phyloP scores from a whole-genome alignment of 1,140 invertebrate genomes.

The Papilio dardanus region DNA sequence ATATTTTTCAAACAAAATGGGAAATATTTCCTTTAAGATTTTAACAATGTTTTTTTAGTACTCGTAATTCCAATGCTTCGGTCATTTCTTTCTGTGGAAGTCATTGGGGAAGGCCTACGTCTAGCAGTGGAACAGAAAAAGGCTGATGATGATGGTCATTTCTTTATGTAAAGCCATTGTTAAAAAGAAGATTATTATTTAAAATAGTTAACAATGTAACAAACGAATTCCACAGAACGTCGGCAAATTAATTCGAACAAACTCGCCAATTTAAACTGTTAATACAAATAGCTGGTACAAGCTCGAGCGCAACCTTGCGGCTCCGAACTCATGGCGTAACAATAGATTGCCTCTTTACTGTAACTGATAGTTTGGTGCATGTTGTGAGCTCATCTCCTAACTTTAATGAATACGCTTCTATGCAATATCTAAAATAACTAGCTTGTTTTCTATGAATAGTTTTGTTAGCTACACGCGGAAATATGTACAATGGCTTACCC shows the following conservation, averaged over 20 bases:
- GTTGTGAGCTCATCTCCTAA: neutral
- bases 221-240: too few species aligned
- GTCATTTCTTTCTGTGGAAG: too few species aligned
- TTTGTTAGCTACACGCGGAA: neutral
- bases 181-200: too few species aligned
- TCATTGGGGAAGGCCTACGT: too few species aligned
- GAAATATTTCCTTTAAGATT: too few species aligned
- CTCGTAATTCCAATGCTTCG: too few species aligned
- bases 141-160: too few species aligned
- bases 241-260: neutral
- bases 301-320: neutral
- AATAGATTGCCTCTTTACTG: slow-evolving; percentile 11
- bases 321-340: neutral
- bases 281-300: neutral
- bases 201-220: too few species aligned
- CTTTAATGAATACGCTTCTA: slow-evolving; percentile 8
- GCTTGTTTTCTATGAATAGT: neutral
- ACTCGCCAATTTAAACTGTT: neutral
- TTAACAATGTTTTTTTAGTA: too few species aligned
- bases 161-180: too few species aligned
- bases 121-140: too few species aligned
- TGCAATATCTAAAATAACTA: neutral
- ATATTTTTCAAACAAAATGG: too few species aligned
- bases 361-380: neutral
- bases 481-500: neutral